These are phyloP conservation scores for Burhinus bistriatus DNA, from an alignment of 2,113 vertebrate species.

Conservation along the genomic window DNA sequence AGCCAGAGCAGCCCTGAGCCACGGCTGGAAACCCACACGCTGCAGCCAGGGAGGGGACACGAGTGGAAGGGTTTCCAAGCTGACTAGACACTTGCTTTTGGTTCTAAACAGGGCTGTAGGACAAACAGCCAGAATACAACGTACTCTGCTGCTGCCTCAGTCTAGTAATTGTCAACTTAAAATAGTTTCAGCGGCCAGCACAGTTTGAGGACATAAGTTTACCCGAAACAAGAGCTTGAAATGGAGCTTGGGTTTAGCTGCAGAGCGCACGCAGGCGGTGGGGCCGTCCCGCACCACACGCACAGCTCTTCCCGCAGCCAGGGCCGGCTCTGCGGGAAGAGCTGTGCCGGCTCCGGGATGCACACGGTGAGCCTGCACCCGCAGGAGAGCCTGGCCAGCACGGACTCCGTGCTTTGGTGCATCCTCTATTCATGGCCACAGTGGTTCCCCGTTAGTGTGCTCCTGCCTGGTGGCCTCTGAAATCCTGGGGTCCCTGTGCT, in stretches of 20 bases:
- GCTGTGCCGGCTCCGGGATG: background rate
- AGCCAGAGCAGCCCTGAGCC: background rate
- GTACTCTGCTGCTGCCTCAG: background rate
- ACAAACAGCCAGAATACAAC: background rate
- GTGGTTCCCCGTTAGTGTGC: background rate
- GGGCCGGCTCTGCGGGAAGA: background rate
- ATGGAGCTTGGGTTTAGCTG: background rate
- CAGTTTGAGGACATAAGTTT: background rate
- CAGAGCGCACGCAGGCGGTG: background rate
- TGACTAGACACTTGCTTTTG: fast-evolving
- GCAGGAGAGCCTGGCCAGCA: background rate
- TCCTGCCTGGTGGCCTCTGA: background rate
- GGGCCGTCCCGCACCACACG: no score
- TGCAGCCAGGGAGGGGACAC: fast-evolving
- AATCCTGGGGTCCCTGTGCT: background rate
- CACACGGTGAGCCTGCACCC: no score
- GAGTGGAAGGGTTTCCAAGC: background rate
- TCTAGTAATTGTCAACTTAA: background rate
- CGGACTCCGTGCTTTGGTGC: background rate
- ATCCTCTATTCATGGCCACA: background rate
- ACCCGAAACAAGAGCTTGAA: background rate
- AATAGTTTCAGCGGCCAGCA: background rate
- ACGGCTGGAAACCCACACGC: fast-evolving
- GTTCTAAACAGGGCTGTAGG: background rate
- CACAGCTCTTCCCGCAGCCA: no score